Evolutionary conservation across 2,113 vertebrate species (phyloP).

Genomic region (Sus scrofa): DNA sequence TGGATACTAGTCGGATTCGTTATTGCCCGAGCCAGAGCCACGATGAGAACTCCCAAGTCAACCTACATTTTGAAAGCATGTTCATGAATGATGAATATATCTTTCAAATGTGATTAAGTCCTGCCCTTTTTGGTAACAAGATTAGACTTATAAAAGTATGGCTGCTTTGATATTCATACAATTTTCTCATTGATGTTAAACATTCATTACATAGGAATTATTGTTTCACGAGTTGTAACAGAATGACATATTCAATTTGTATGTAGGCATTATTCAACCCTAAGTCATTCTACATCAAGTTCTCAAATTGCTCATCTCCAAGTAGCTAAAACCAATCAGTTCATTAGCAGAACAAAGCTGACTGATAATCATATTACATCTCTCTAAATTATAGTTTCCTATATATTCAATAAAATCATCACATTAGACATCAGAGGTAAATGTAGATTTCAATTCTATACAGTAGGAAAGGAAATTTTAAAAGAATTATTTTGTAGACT

Average conservation of each 20-base stretch:
- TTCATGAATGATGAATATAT: neutral
- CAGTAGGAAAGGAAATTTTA: neutral
- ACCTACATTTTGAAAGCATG: neutral
- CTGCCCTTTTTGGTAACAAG: neutral
- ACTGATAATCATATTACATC: neutral
- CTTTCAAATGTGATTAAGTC: neutral
- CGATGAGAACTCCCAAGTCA: neutral
- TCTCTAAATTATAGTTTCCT: neutral
- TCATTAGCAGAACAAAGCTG: neutral
- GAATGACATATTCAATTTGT: neutral
- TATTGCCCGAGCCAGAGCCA: too few species aligned
- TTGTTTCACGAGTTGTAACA: neutral
- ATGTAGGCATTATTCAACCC: neutral
- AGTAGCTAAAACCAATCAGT: neutral
- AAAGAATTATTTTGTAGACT: neutral
- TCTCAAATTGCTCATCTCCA: constrained; percentile 8
- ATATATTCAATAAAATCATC: neutral
- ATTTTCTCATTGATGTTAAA: neutral
- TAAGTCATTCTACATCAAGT: neutral
- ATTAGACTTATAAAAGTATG: neutral
- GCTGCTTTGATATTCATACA: neutral
- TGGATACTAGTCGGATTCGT: too few species aligned
- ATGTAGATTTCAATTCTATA: neutral
- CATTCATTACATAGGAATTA: neutral
- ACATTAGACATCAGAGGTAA: neutral